Evolutionary conservation across 1,140 invertebrate species (phyloP).

Genomic region (Temnothorax longispinosus): DNA sequence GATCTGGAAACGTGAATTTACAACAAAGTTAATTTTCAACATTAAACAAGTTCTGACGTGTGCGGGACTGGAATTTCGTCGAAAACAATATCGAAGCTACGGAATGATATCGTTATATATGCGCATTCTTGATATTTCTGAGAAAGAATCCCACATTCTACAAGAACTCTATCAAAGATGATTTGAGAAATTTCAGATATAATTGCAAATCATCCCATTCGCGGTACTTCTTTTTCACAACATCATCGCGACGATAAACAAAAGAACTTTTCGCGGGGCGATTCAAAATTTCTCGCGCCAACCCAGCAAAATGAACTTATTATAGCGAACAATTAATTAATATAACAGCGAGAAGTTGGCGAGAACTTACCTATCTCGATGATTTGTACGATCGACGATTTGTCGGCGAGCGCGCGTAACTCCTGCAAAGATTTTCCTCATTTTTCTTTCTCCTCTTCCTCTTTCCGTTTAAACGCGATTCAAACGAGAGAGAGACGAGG

Average conservation of each 20-base stretch:
- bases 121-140: not conserved
- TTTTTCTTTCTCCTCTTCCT: not conserved
- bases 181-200: not conserved
- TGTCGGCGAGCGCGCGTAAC: constrained; percentile 87
- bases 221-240: not conserved
- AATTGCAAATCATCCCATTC: constrained; percentile 1
- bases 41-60: not conserved
- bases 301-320: not conserved
- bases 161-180: not conserved
- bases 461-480: not conserved
- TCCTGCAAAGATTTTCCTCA: constrained; percentile 86
- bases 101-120: not conserved
- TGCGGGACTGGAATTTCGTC: not conserved
- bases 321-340: not conserved
- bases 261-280: not conserved
- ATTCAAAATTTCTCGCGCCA: not conserved
- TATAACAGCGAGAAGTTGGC: not conserved
- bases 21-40: not conserved
- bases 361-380: constrained; percentile 89
- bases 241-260: not conserved
- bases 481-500: not conserved
- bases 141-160: not conserved
- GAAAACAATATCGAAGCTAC: not conserved
- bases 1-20: not conserved
- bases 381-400: constrained; percentile 88